Conservation (phyloP, 2,113 vertebrate genomes). For the Erinaceus europaeus region DNA sequence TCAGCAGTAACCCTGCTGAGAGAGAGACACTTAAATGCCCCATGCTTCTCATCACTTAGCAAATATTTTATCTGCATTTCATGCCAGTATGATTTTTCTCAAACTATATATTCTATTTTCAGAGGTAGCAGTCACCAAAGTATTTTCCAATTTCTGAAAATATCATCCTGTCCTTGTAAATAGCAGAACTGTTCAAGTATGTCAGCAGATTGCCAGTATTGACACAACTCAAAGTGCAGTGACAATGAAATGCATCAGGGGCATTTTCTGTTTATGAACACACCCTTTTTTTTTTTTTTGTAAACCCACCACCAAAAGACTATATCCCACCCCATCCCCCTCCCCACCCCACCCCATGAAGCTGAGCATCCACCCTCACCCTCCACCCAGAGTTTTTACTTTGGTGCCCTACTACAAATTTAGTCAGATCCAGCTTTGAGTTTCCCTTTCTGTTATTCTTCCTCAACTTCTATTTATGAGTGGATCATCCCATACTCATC, state of each 20-base stretch:
- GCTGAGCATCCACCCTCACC: no score
- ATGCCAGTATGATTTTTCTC: constrained; percentile 5
- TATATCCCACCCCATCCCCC: no score
- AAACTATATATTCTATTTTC: not conserved
- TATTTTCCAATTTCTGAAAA: constrained; percentile 20
- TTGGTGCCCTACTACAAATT: no score
- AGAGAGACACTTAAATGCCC: not conserved
- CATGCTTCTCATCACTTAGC: not conserved
- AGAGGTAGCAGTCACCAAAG: constrained; percentile 28
- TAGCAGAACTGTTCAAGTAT: constrained; percentile 21
- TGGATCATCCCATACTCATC: no score
- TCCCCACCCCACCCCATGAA: no score
- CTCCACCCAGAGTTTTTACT: no score
- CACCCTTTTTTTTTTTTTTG: constrained; percentile 19
- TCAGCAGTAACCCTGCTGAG: no score
- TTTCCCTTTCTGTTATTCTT: no score
- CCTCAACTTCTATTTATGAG: no score
- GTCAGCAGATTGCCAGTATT: not conserved
- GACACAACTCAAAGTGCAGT: constrained; percentile 24
- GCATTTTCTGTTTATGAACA: not conserved
- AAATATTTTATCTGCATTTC: not conserved
- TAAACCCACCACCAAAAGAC: no score
- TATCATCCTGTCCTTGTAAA: not conserved
- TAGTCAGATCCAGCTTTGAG: no score
- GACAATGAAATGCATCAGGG: no score